A percentile compares a stretch with the other conserved stretches of the same genome.
Conservation (phyloP, 2,797 vertebrate species). For the Sebastes vulpes region DNA sequence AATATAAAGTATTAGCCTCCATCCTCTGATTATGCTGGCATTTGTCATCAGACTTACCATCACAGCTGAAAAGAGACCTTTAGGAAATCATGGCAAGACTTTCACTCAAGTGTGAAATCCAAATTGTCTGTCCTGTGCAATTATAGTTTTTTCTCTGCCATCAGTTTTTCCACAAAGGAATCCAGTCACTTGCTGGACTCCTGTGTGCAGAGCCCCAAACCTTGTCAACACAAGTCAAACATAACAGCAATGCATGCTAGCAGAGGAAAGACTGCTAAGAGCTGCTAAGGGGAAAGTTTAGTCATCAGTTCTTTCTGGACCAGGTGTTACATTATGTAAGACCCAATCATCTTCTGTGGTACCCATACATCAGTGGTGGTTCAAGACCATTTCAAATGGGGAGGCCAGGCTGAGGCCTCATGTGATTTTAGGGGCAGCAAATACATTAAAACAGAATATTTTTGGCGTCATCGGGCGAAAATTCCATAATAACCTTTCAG, state of each 20-base stretch:
- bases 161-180: conserved; percentile 36
- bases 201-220: not conserved
- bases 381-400: not conserved
- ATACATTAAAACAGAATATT: too few species aligned
- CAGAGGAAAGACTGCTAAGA: not conserved
- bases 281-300: not conserved
- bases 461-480: too few species aligned
- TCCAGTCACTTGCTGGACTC: conserved; percentile 7
- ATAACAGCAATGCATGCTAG: not conserved
- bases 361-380: too few species aligned
- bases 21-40: not conserved
- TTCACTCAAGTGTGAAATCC: conserved; percentile 29
- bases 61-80: conserved; percentile 22
- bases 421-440: too few species aligned
- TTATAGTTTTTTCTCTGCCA: not conserved
- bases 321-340: not conserved
- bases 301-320: not conserved
- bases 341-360: not conserved
- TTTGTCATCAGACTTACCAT: not conserved
- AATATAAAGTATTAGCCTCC: not conserved
- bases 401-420: too few species aligned
- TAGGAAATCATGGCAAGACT: conserved; percentile 13
- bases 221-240: conserved; percentile 19
- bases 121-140: conserved; percentile 11
- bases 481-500: too few species aligned